These are phyloP conservation scores for Blera fallax DNA, from an alignment of 2,888 invertebrate species.

Conservation along the genomic window DNA sequence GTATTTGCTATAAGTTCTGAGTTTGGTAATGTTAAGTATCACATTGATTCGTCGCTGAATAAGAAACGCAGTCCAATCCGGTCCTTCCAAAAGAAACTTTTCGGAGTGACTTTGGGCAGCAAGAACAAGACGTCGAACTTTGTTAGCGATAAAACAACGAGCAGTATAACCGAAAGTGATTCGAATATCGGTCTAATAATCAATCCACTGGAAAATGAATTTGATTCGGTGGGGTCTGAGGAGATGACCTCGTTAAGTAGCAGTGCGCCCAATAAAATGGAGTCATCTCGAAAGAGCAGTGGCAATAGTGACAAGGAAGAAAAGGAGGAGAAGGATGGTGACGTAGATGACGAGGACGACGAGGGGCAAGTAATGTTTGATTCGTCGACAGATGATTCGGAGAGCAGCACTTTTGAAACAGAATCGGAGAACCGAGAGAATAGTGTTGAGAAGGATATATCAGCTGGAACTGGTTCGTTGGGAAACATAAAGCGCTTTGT, in stretches of 20 bases:
- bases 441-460: constrained; percentile 79
- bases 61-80: constrained; percentile 81
- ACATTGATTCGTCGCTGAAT: constrained; percentile 77
- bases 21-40: constrained; percentile 87
- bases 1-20: constrained; percentile 92
- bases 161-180: constrained; percentile 73
- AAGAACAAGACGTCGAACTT: constrained; percentile 81
- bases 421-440: constrained; percentile 80
- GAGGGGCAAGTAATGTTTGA: constrained; percentile 73
- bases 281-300: constrained; percentile 47
- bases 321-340: constrained; percentile 34
- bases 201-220: constrained; percentile 84
- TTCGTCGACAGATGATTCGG: constrained; percentile 78
- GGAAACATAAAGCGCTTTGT: constrained; percentile 80
- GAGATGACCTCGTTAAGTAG: constrained; percentile 73
- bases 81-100: constrained; percentile 81
- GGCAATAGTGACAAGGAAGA: constrained; percentile 54
- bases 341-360: constrained; percentile 74
- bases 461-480: constrained; percentile 55
- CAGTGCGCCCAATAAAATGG: constrained; percentile 73
- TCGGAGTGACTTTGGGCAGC: constrained; percentile 81
- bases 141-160: constrained; percentile 77
- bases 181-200: constrained; percentile 85
- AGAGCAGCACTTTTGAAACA: constrained; percentile 80
- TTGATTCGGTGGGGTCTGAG: constrained; percentile 78